Evolutionary conservation across 2,888 invertebrate genomes (phyloP), one percentile per base, ranked within the genome.

Genomic region (Aelia acuminata): DNA sequence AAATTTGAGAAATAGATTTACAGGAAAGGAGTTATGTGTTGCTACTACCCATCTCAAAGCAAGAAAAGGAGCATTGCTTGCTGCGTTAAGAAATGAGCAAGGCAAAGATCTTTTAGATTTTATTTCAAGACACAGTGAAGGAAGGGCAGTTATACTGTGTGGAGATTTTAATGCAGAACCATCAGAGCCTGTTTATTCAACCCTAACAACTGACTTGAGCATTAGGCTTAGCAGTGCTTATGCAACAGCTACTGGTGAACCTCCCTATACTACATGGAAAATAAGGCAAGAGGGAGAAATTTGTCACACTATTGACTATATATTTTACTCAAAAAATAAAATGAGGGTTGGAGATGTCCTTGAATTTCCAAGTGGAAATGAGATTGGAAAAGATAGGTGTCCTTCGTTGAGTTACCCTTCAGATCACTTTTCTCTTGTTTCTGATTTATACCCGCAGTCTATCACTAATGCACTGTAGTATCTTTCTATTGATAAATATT

Each of bases 111-210:
- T 95, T 80, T 91, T 95, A 85, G 93, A 94, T 26, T 95, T 95
- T 91, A 92, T 94, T 2, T 92, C 92, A 15, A 91, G 92, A 50
- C 92, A 94, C 88, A 92, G 93, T 49, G 91, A 92, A 48, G 92
- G 91, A 0, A 93, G 94, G 88, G 95, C 96, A 0, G 92, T 95
- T 7, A 92, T 96, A 80, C 90, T 96, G 5, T 95, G 95, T 91
- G 96, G 96, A 0, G 96, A 96, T 92, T 96, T 96, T 91, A 96
- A 96, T 92, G 96, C 96, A 0, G 95, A 95, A 91, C 95, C 95
- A 0, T 93, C 92, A 8, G 96, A 96, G 91, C 95, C 95, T 0
- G 94, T 96, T 4, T 96, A 96, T 91, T 91, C 92, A 43, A 94
- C 95, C 0, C 93, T 96, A 84, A 92, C 94, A 18, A 92, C 92